Percentiles rank a stretch among this genome's conserved stretches.
Conservation (phyloP, 2,888 invertebrate genomes). For the Leucophenga maculata region DNA sequence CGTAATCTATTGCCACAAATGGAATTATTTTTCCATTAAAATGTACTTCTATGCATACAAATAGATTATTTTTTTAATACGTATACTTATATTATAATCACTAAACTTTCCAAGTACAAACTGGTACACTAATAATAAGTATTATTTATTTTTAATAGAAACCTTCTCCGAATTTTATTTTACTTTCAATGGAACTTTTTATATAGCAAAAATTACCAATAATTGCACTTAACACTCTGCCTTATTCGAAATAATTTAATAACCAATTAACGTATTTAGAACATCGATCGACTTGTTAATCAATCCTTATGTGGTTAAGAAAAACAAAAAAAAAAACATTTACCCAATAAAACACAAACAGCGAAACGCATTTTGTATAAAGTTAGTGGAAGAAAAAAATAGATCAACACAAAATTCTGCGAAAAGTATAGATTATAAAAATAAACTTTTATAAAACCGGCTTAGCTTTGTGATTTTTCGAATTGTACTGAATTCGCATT, state of each 20-base stretch:
- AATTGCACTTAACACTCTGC: neutral
- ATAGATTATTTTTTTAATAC: no score
- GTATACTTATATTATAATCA: no score
- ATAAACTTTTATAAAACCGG: conserved; percentile 46
- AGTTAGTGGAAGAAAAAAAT: conserved; percentile 20
- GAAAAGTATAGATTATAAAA: conserved; percentile 30
- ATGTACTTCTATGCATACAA: no score
- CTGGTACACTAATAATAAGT: no score
- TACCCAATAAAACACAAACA: conserved; percentile 58
- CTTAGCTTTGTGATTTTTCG: conserved; percentile 44
- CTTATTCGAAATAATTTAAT: neutral
- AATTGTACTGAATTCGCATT: conserved; percentile 58
- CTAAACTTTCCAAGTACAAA: neutral
- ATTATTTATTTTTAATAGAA: neutral
- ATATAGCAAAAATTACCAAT: neutral
- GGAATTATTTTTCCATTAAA: no score
- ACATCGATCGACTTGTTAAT: no score
- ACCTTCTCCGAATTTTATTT: neutral
- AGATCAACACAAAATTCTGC: conserved; percentile 40
- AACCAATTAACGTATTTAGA: neutral
- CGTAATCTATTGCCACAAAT: neutral
- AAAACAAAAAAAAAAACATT: conserved; percentile 25
- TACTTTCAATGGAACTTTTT: neutral
- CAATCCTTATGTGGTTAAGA: neutral
- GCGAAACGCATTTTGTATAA: conserved; percentile 64